Evolutionary conservation across 1,140 invertebrate species (phyloP).

Genomic region (Pinna nobilis): DNA sequence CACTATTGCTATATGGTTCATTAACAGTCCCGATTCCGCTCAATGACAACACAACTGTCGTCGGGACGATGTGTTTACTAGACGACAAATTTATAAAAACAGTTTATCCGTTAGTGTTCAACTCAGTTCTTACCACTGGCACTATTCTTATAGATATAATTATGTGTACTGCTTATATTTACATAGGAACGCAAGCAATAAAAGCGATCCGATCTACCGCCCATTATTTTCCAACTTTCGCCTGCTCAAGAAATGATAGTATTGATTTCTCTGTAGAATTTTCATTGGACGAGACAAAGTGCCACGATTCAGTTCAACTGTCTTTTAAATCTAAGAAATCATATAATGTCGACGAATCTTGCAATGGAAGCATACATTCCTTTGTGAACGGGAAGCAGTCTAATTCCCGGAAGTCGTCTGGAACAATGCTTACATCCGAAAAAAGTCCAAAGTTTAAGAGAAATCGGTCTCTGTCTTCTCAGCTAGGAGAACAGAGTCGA

Average conservation of each 20-base stretch:
- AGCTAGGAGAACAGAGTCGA: background rate
- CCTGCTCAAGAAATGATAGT: constrained; percentile 7
- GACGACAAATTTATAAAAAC: constrained; percentile 30
- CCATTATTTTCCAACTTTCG: constrained; percentile 9
- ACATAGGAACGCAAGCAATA: constrained; percentile 34
- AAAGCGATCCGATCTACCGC: constrained; percentile 4
- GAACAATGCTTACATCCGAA: too few species aligned
- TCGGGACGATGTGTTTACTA: constrained; percentile 40
- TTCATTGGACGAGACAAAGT: too few species aligned
- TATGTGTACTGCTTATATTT: constrained; percentile 16
- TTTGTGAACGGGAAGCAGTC: too few species aligned
- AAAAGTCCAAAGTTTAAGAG: too few species aligned
- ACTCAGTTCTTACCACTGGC: constrained; percentile 43
- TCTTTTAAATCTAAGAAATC: too few species aligned
- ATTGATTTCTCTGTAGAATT: constrained; percentile 11
- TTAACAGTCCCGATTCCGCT: constrained; percentile 29
- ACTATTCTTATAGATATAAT: constrained; percentile 37
- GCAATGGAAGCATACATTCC: too few species aligned
- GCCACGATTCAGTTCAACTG: too few species aligned
- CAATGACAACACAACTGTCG: constrained; percentile 6
- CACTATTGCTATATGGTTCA: constrained; percentile 51
- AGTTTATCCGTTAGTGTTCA: constrained; percentile 46
- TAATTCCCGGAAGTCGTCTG: too few species aligned
- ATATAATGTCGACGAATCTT: too few species aligned
- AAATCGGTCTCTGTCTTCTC: too few species aligned